Evolutionary conservation across 1,140 invertebrate species (phyloP).

Genomic region (Drosophila mauritiana): DNA sequence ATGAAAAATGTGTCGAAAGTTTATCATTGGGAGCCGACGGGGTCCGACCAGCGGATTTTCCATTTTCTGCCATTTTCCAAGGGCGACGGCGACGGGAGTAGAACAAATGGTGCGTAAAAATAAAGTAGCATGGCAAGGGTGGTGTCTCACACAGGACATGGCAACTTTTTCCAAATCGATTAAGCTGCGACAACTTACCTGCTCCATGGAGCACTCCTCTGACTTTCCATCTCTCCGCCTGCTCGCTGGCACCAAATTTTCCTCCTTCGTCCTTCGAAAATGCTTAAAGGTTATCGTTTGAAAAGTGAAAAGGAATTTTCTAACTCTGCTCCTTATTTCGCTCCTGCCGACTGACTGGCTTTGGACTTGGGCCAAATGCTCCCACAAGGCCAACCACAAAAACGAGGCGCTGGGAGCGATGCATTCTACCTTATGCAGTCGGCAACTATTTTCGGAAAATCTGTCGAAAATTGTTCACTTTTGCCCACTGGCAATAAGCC

Average conservation of each 20-base stretch:
- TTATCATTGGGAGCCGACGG: slow-evolving; percentile 62
- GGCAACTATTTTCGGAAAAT: slow-evolving; percentile 73
- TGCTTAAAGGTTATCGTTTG: slow-evolving; percentile 73
- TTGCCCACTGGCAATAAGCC: slow-evolving; percentile 64
- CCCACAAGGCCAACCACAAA: slow-evolving; percentile 67
- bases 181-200: slow-evolving; percentile 75
- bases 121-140: slow-evolving; percentile 67
- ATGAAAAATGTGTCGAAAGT: slow-evolving; percentile 83
- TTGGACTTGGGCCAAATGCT: slow-evolving; percentile 41
- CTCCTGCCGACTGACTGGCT: slow-evolving; percentile 20
- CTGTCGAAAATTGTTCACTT: slow-evolving; percentile 74
- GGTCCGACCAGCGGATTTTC: slow-evolving; percentile 56
- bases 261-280: slow-evolving; percentile 40
- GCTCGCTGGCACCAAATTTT: background rate
- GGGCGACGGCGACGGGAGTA: slow-evolving; percentile 4
- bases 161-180: slow-evolving; percentile 78
- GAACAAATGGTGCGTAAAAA: slow-evolving; percentile 79
- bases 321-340: slow-evolving; percentile 10
- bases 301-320: slow-evolving; percentile 75
- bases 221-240: background rate
- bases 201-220: slow-evolving; percentile 24
- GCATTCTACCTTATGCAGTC: slow-evolving; percentile 60
- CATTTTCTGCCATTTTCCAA: slow-evolving; percentile 56
- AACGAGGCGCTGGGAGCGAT: slow-evolving; percentile 43
- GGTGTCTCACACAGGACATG: slow-evolving; percentile 52